Conservation (phyloP, 1,140 invertebrate species). For the Zaprionus capensis region DNA sequence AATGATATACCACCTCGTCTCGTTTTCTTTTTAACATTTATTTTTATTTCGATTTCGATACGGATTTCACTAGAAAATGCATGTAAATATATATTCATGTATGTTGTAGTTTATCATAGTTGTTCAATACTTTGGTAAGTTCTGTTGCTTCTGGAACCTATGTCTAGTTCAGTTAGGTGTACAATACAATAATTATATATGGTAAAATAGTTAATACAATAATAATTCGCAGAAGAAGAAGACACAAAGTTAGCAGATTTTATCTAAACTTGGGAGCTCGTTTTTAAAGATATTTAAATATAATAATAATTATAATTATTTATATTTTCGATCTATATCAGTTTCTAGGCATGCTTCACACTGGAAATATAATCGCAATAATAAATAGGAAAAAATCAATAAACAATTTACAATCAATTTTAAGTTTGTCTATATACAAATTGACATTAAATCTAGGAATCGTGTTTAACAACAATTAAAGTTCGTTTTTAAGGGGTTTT, state of each 20-base stretch:
- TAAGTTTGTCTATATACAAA: slow-evolving; percentile 35
- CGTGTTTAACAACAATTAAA: slow-evolving; percentile 72
- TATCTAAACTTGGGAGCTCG: slow-evolving; percentile 63
- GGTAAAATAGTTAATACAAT: slow-evolving; percentile 23
- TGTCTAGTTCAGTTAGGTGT: slow-evolving; percentile 26
- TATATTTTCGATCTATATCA: slow-evolving; percentile 19
- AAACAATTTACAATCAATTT: slow-evolving; percentile 37
- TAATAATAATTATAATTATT: slow-evolving; percentile 23
- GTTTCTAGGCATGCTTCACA: slow-evolving; percentile 31
- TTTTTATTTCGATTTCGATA: slow-evolving; percentile 32
- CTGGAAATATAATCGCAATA: slow-evolving; percentile 37
- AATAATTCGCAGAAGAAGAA: slow-evolving; percentile 59
- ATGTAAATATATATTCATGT: slow-evolving; percentile 76
- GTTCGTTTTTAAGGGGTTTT: slow-evolving; percentile 25
- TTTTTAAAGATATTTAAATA: slow-evolving; percentile 34
- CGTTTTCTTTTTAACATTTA: slow-evolving; percentile 37
- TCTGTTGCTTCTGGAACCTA: slow-evolving; percentile 42
- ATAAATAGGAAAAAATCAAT: slow-evolving; percentile 25
- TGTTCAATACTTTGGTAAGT: slow-evolving; percentile 74
- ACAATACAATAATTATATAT: slow-evolving; percentile 17
- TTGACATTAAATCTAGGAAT: slow-evolving; percentile 43
- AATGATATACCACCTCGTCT: too few species aligned
- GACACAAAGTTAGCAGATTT: slow-evolving; percentile 76
- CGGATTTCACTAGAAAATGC: slow-evolving; percentile 81
- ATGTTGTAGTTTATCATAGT: slow-evolving; percentile 51